phyloP scores from a whole-genome alignment of 2,113 vertebrate genomes.

The Grammomys dolichurus region DNA sequence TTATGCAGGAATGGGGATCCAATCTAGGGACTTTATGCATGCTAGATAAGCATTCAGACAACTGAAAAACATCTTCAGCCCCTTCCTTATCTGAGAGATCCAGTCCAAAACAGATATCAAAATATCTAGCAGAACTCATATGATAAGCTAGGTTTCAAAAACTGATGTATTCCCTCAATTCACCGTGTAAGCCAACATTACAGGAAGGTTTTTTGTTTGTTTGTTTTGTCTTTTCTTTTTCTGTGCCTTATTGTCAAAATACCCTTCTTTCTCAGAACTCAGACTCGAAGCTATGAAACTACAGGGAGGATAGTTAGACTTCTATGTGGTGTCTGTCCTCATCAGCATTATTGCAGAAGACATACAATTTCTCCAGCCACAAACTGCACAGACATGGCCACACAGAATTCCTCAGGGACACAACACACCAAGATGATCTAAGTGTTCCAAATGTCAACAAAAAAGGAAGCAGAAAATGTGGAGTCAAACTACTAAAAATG shows the following conservation, averaged over 20 bases:
- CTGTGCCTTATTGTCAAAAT: neutral
- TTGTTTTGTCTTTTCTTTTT: neutral
- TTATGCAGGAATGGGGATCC: neutral
- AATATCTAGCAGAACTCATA: neutral
- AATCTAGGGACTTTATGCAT: too few relatives aligned
- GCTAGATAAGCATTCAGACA: neutral
- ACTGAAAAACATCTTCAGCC: neutral
- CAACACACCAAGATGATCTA: neutral
- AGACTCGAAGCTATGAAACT: neutral
- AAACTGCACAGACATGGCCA: slow-evolving; percentile 19
- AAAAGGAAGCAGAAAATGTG: neutral
- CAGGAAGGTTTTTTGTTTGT: neutral
- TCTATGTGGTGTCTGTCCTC: neutral
- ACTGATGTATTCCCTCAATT: neutral
- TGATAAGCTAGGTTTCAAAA: neutral
- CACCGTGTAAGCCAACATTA: too few relatives aligned
- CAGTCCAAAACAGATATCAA: neutral
- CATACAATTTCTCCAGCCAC: neutral
- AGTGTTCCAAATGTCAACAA: neutral
- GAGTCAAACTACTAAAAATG: neutral
- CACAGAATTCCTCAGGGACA: neutral
- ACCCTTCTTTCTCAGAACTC: neutral
- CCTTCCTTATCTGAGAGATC: neutral
- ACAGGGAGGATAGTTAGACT: neutral
- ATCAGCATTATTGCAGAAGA: neutral